Percentiles rank a stretch among this genome's conserved stretches.
Evolutionary conservation across 2,888 invertebrate genomes (phyloP).

Genomic region (Drosophila kambysellisi): DNA sequence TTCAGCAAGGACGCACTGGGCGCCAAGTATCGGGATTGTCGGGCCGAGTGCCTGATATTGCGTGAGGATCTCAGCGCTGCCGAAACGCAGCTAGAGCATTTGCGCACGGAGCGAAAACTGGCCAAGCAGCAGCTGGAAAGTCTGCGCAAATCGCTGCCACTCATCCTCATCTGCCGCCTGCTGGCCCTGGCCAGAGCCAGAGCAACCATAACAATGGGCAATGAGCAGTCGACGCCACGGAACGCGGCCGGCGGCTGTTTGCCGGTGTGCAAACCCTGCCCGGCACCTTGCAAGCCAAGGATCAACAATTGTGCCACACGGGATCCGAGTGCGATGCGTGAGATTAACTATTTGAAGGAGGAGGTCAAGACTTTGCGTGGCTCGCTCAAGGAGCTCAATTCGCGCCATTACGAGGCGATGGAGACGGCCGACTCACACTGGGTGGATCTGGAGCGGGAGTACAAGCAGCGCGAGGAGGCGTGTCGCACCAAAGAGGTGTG

Average conservation of each 20-base stretch:
- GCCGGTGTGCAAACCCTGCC: conserved; percentile 6
- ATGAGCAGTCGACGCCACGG: conserved; percentile 48
- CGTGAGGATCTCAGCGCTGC: conserved; percentile 81
- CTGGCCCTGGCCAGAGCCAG: conserved; percentile 42
- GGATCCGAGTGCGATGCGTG: conserved; percentile 34
- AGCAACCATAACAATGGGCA: conserved; percentile 52
- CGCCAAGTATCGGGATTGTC: conserved; percentile 86
- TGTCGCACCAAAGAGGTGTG: conserved; percentile 85
- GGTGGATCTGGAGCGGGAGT: conserved; percentile 89
- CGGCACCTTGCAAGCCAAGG: background rate
- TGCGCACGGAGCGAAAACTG: conserved; percentile 83
- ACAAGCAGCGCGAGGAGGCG: conserved; percentile 87
- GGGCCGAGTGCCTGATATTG: conserved; percentile 82
- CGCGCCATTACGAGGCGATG: conserved; percentile 89
- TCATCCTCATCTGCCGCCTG: conserved; percentile 70
- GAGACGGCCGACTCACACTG: conserved; percentile 90
- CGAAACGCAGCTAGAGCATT: conserved; percentile 81
- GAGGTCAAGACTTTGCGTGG: conserved; percentile 81
- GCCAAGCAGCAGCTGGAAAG: conserved; percentile 81
- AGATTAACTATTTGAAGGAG: conserved; percentile 74
- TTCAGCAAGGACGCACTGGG: conserved; percentile 87
- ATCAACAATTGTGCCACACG: background rate
- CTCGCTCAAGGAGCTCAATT: conserved; percentile 87
- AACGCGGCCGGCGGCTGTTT: conserved; percentile 11
- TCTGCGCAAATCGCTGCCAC: conserved; percentile 75